Base-by-base conservation (phyloP, 2,797 vertebrate genomes). In the Anguilla anguilla region DNA sequence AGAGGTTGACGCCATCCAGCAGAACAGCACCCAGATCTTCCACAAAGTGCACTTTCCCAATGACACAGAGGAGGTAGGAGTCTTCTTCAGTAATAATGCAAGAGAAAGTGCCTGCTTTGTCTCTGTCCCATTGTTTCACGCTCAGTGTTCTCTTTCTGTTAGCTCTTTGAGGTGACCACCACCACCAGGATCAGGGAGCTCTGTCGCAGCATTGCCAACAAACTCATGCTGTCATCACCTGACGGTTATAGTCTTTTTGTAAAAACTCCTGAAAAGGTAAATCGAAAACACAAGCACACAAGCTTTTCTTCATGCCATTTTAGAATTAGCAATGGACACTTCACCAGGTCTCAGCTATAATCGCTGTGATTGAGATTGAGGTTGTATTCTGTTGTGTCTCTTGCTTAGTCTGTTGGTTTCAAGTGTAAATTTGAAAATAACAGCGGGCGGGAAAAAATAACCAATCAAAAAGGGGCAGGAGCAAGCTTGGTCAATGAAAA, bases 241-340 rank as follows among this genome's bases (percentile, higher is more conserved):
- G 98, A 98, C 13, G 99, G 99, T 85, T 98, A 98, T 94, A 98
- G 97, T 92, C 96, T 99, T 90, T 99, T 99, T 92, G 95, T 99
- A 90, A 98, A 98, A 95, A 97, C 96, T 15, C 91, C 96, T 1
- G 97, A 98, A 94, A 99, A 98, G 98, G 98, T 99, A 84, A 49
- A 89, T 85, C 51, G 19, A 39, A n/a, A 17, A 39, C 13, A 11
- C 51, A 17, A 51, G 1, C 19, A 39, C 13, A 11, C 51, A 17
- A 51, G 1, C 19, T 51, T 43, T 43, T 25, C 7, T 5, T 43
- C 31, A 43, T 55, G 53, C 39, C n/a, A n/a, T 72, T 72, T 35
- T 7, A 4, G 10, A n/a, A 35, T 72, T 31, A n/a, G 22, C 25
- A 3, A 72, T 13, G n/a, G 15, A 43, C 43, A 17, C 74, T 43